phyloP scores from a whole-genome alignment of 2,888 invertebrate species.

The Cactoblastis cactorum region DNA sequence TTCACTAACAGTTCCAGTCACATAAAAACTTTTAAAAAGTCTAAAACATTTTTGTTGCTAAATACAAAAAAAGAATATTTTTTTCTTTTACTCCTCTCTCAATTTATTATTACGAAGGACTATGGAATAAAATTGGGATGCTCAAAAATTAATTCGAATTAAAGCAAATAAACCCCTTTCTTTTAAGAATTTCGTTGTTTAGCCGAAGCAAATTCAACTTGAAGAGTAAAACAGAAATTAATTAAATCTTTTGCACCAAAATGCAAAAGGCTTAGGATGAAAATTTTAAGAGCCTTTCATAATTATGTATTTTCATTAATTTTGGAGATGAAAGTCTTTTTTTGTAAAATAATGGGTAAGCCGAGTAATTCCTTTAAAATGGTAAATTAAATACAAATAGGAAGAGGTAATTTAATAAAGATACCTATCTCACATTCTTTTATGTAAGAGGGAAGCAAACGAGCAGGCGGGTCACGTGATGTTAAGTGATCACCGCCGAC shows the following conservation, averaged over 20 bases:
- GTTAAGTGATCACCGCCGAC: no score
- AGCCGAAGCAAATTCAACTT: conserved; percentile 9
- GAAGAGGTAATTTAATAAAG: no score
- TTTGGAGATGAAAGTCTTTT: background rate
- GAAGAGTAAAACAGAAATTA: background rate
- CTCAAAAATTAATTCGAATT: conserved; percentile 1
- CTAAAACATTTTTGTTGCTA: background rate
- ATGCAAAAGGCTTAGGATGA: background rate
- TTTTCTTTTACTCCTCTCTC: background rate
- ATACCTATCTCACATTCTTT: no score
- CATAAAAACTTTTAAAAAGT: background rate
- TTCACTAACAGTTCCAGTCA: no score
- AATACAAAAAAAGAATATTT: background rate
- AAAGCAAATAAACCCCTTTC: conserved; percentile 4
- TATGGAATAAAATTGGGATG: background rate
- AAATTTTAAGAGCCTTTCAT: background rate
- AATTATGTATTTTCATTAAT: background rate
- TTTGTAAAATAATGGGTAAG: no score
- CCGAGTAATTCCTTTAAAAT: no score
- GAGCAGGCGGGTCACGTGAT: no score
- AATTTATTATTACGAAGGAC: background rate
- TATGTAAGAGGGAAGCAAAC: no score
- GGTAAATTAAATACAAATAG: no score
- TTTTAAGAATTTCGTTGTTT: conserved; percentile 2
- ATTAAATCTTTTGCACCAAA: background rate